Conservation (phyloP, 2,888 invertebrate genomes). For the Agonum fuliginosum region DNA sequence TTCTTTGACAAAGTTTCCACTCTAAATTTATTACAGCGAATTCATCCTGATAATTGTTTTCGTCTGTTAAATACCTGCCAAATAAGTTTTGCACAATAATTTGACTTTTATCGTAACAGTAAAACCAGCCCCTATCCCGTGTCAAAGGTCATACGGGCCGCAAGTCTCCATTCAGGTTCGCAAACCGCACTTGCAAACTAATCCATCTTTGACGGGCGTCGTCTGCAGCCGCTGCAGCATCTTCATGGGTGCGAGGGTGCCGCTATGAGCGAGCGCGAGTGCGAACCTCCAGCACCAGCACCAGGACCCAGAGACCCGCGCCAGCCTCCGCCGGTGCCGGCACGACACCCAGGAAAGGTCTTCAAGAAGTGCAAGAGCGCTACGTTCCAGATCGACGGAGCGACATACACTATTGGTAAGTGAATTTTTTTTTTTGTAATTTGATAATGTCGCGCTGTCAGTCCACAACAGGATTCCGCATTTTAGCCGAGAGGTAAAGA, state of each 20-base stretch:
- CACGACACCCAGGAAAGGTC: constrained; percentile 72
- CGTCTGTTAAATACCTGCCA: not conserved
- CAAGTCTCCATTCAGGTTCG: not conserved
- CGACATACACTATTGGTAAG: constrained; percentile 90
- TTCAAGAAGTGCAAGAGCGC: constrained; percentile 92
- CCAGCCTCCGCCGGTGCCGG: constrained; percentile 64
- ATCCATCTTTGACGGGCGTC: not conserved
- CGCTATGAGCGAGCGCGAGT: constrained; percentile 28
- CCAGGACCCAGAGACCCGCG: constrained; percentile 60
- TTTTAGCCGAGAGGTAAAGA: not conserved
- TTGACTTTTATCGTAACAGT: not conserved
- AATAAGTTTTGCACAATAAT: not conserved
- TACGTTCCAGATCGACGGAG: constrained; percentile 90
- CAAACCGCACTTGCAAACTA: not conserved
- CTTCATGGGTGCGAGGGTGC: constrained; percentile 12
- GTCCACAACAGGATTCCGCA: not conserved
- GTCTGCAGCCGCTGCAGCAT: not conserved
- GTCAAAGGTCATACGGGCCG: not conserved
- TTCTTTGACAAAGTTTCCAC: not conserved
- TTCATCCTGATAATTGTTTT: not conserved
- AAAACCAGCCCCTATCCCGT: not conserved
- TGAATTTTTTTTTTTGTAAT: constrained; percentile 61
- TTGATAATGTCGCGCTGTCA: not conserved
- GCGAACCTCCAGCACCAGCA: constrained; percentile 31
- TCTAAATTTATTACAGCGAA: not conserved